Evolutionary conservation across 2,797 vertebrate species (phyloP), one percentile per base, ranked within the genome.

Genomic region (Squalus acanthias): DNA sequence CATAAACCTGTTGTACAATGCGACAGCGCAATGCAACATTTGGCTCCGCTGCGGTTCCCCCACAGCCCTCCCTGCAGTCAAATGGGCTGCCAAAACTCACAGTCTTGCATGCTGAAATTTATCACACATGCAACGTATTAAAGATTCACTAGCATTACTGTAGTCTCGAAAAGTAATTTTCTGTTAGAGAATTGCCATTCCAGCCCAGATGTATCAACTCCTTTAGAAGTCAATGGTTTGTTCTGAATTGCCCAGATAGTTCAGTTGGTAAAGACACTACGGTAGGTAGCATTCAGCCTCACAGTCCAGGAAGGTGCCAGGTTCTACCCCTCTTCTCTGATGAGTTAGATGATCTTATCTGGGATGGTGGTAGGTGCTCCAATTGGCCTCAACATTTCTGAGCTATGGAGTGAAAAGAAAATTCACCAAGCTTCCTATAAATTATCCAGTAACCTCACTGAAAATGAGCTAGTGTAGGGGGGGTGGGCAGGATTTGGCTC

Each of bases 111-210:
- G 15, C 39, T 70, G 69, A 95, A 95, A 72, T 69, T 29, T 4
- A 50, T 50, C 92, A 95, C 65, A 13, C 39, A 69, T 69, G 65
- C 92, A 94, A 46, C 63, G 46, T 94, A 92, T 92, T 92, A 92
- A 67, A 92, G 5, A 93, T 93, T 67, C n/a, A 67, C 63, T n/a
- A 67, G 63, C 29, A 67, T 65, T 39, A 2, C 60, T 93, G 63
- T 39, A 9, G 33, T n/a, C 91, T 65, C 91, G 12, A 76, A 72
- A 24, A 70, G 22, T 24, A 2, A 24, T 94, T 69, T 94, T 94
- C 67, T 70, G 20, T 26, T 29, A 20, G 93, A 95, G 7, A 95
- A 95, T 92, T 92, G 10, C 39, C 8, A 13, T 50, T 72, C 22
- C 10, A 50, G 20, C 67, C 39, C 20, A 91, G 57, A 60, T 50